Base-by-base conservation (phyloP, 2,113 vertebrate genomes). In the Abramis brama region DNA sequence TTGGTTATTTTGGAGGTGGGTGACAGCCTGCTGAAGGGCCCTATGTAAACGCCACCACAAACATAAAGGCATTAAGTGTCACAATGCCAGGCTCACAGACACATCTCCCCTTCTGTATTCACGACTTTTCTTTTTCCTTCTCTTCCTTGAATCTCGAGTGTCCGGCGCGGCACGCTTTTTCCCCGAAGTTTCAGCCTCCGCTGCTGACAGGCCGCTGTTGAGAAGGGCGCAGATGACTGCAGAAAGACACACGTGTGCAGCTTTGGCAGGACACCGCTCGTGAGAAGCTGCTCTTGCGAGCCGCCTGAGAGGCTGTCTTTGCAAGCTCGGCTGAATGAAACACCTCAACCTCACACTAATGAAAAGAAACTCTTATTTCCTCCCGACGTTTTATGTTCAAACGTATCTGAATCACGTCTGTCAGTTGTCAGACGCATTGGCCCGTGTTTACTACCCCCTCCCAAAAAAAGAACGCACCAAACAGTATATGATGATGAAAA, bases 221-320 rank as follows among this genome's bases (percentile, higher is more conserved):
- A 95, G 96, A 96, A 96, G 87, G 93, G 94, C 95, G 94, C 97
- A 97, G 96, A 97, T 98, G 97, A 98, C 96, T 96, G 95, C 94
- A 95, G 95, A 96, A 96, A 95, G 90, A 96, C 95, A 96, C 89
- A 90, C 86, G 94, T 94, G 64, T 76, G 36, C 95, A 96, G 96
- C 96, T 97, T 97, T 97, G 97, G 96, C 97, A 97, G 94, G 94
- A 94, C 82, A 85, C 33, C 12, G 70, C 45, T 86, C 89, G 87
- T 86, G 88, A 91, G 76, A 88, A 10, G 87, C 82, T 88, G 89
- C 79, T 82, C 62, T 68, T 52, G 81, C 30, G 21, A 73, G 47
- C 50, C 50, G 23, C 30, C 68, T 25, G 66, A 73, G 52, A 83
- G 27, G 66, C 52, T 83, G 79, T 82, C 79, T 50, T 30, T 82